phyloP scores from a whole-genome alignment of 2,797 vertebrate species.

The Diglossa cyanea region DNA sequence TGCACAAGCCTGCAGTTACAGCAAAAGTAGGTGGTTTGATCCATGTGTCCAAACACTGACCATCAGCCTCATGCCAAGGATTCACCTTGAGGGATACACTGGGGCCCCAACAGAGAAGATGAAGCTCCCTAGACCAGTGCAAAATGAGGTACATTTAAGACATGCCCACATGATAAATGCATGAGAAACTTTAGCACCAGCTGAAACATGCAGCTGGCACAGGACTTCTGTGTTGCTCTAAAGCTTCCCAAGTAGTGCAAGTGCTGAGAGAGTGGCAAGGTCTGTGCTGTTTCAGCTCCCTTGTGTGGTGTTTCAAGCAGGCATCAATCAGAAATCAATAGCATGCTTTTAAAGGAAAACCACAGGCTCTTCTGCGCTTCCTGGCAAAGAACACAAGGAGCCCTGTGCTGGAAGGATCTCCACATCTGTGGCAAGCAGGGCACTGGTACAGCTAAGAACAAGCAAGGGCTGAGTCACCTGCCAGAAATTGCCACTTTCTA shows the following conservation, averaged over 20 bases:
- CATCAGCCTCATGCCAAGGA: background rate
- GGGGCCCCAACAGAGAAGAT: background rate
- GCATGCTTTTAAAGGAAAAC: background rate
- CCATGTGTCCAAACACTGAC: rapidly evolving
- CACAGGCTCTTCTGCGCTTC: background rate
- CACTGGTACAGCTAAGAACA: background rate
- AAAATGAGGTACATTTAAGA: background rate
- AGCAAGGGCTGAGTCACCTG: background rate
- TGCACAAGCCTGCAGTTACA: background rate
- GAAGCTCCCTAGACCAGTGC: background rate
- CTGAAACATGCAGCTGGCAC: background rate
- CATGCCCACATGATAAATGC: background rate
- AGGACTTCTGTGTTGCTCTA: background rate
- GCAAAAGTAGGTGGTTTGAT: background rate
- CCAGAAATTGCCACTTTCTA: background rate
- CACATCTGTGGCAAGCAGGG: rapidly evolving
- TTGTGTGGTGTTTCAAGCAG: background rate
- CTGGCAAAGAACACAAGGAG: background rate
- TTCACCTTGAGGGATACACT: background rate
- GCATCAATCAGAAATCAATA: background rate
- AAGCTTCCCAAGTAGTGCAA: background rate
- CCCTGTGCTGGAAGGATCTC: background rate
- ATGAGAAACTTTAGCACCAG: background rate
- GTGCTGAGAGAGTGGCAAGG: rapidly evolving
- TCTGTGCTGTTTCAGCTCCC: background rate